phyloP scores from a whole-genome alignment of 2,888 invertebrate genomes.

The Ganaspis brasiliensis region DNA sequence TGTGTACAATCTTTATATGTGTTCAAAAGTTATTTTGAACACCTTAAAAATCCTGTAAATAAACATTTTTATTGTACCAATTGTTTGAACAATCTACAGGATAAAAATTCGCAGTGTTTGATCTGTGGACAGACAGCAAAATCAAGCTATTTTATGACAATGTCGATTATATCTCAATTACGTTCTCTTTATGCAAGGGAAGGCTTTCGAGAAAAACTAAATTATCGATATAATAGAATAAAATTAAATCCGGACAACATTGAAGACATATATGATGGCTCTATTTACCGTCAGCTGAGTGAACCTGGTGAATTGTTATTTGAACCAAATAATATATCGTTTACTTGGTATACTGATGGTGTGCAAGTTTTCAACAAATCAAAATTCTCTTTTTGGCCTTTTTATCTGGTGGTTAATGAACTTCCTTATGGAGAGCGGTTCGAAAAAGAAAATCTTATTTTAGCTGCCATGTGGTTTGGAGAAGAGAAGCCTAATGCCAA shows the following conservation, averaged over 20 bases:
- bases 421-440: too few species aligned
- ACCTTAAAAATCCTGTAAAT: not conserved
- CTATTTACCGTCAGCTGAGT: constrained; percentile 16
- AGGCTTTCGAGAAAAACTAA: not conserved
- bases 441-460: too few species aligned
- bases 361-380: too few species aligned
- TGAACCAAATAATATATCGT: too few species aligned
- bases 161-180: too few species aligned
- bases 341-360: too few species aligned
- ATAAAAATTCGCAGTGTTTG: not conserved
- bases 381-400: too few species aligned
- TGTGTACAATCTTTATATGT: too few species aligned
- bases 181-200: not conserved
- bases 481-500: too few species aligned
- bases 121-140: not conserved
- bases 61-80: not conserved
- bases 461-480: not conserved
- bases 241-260: not conserved
- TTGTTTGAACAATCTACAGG: too few species aligned
- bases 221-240: not conserved
- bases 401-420: not conserved
- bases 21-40: not conserved
- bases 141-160: not conserved
- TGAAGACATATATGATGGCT: not conserved
- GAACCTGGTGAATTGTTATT: constrained; percentile 47